Evolutionary conservation across 2,797 vertebrate species (phyloP), one percentile per base, ranked within the genome.

Genomic region (Lerista edwardsae): DNA sequence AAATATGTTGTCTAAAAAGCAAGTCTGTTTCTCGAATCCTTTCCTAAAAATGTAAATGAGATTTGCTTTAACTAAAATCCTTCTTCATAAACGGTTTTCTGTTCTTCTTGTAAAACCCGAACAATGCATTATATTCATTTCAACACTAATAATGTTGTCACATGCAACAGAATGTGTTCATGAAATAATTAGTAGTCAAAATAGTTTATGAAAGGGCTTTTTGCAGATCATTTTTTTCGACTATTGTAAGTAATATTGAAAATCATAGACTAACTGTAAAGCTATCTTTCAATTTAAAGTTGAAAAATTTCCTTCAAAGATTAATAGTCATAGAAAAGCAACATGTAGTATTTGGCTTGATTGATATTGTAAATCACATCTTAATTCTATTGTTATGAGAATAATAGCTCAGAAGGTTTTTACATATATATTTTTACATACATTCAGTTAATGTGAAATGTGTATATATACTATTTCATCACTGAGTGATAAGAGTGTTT

Each of bases 81-180:
- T 82, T 80, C 86, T 84, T 75, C 81, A 71, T 31, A 31, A 5
- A 64, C 6, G 10, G 27, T 83, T 47, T 31, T 78, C 65, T 7
- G 80, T 80, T 77, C 82, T 89, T 29, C 61, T 87, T n/a, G 78
- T 83, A 65, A 90, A 82, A 72, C 47, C 41, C 57, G 79, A 76
- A 41, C 62, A 57, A 34, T 80, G 21, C 75, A 83, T 82, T 0
- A 0, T 29, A 4, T 93, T 86, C 88, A n/a, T 78, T 34, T 90
- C 85, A 25, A 0, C 1, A 0, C 2, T 39, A 75, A 27, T 62
- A 86, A 71, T 77, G 62, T 75, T 76, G 6, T 0, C 59, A 77
- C 71, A 47, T 65, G 39, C 57, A 29, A 1, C 6, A 11, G 6
- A 68, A 23, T 76, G 4, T 41, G 79, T 74, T 4, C 9, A 21